Percentiles rank a stretch among this genome's conserved stretches.
Conservation (phyloP, 2,113 vertebrate species). For the Bettongia penicillata region DNA sequence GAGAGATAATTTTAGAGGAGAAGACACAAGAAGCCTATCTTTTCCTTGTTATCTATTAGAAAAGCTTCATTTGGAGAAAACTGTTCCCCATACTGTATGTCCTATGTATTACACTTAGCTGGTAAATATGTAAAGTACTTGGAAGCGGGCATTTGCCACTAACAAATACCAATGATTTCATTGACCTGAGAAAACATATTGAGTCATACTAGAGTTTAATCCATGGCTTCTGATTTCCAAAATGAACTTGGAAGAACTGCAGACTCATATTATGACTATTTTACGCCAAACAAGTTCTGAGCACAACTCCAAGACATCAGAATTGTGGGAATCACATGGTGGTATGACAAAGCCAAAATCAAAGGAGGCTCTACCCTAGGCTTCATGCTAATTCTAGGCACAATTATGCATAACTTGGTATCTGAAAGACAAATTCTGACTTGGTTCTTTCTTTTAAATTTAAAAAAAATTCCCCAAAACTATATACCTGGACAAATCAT, state of each 20-base stretch:
- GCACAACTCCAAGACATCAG: neutral
- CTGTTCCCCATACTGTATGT: neutral
- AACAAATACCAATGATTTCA: neutral
- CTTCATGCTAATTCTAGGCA: neutral
- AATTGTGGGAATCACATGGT: neutral
- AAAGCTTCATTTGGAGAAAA: conserved; percentile 22
- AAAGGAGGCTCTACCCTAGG: neutral
- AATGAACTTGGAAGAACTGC: conserved; percentile 20
- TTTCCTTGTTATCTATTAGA: conserved; percentile 28
- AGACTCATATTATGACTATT: conserved; percentile 48
- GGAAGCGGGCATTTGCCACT: conserved; percentile 4
- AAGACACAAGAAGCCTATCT: neutral
- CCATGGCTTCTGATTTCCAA: conserved; percentile 11
- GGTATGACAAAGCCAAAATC: conserved; percentile 14
- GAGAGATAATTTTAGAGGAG: neutral
- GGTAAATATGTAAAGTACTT: neutral
- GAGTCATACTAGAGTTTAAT: neutral
- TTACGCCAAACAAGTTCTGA: neutral
- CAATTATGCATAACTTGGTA: neutral
- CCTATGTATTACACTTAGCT: neutral
- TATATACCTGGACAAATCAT: neutral
- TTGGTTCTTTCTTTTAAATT: neutral
- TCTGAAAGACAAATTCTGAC: neutral
- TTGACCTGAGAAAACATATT: neutral
- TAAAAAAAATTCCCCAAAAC: neutral